phyloP scores from a whole-genome alignment of 1,140 invertebrate species.

The Phymorhynchus buccinoides region DNA sequence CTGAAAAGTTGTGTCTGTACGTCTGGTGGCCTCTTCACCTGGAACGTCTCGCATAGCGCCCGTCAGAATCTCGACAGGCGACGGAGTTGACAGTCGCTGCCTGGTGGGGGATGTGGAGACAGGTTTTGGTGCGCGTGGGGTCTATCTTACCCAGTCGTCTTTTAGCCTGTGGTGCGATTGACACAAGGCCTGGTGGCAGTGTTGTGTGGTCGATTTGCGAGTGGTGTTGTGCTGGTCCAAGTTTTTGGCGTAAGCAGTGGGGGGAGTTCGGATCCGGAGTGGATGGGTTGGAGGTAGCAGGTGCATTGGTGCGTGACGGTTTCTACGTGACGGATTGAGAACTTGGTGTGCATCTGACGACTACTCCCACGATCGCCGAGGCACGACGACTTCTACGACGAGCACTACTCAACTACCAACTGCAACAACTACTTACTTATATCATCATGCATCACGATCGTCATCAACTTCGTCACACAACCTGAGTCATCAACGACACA shows the following conservation, averaged over 20 bases:
- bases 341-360: background rate
- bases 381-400: slow-evolving; percentile 21
- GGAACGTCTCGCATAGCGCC: slow-evolving; percentile 43
- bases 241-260: slow-evolving; percentile 35
- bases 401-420: background rate
- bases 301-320: background rate
- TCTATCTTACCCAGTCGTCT: too few relatives aligned
- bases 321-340: background rate
- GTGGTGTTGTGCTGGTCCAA: slow-evolving; percentile 53
- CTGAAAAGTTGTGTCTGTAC: slow-evolving; percentile 48
- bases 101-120: slow-evolving; percentile 44
- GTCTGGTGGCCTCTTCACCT: slow-evolving; percentile 42
- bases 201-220: slow-evolving; percentile 51
- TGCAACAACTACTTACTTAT: background rate
- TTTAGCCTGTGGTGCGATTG: too few relatives aligned
- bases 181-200: slow-evolving; percentile 34
- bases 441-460: background rate
- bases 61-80: slow-evolving; percentile 43
- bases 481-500: too few relatives aligned
- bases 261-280: background rate
- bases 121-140: slow-evolving; percentile 39
- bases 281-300: background rate
- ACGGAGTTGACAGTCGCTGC: slow-evolving; percentile 54
- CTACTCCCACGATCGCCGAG: background rate
- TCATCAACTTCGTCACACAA: slow-evolving; percentile 3